Base-by-base conservation (phyloP, 2,113 vertebrate species). In the Hemicordylus capensis region DNA sequence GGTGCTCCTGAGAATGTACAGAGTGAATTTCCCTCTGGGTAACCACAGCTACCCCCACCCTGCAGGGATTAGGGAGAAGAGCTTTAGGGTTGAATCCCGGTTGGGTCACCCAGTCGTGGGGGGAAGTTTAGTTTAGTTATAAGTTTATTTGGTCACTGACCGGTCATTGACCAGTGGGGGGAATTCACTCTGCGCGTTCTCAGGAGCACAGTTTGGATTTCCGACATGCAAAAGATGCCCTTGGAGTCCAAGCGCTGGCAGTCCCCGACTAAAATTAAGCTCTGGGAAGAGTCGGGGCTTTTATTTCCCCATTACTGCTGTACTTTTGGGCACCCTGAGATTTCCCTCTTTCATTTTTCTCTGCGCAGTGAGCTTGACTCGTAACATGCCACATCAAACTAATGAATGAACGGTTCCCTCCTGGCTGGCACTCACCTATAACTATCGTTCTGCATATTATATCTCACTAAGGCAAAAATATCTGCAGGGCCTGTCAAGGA, bases 381-480 rank as follows among this genome's bases (percentile, higher is more conserved):
- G 39, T 26, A 76, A 76, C 46, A 42, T 64, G 76, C 77, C 70
- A 4, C 42, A 67, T 22, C 63, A 88, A 77, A 85, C 14, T 26
- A 74, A 85, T 0, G 76, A 54, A 8, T 39, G 26, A 87, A 85
- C 15, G 73, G 70, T 37, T 1, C 20, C 56, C 81, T 73, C 19
- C 46, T 54, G 39, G 76, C 79, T 54, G 58, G n/a, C 34, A 95
- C 96, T 81, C 93, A 99, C 99, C 99, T 98, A 97, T 99, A 99
- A 94, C 98, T 98, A 96, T 98, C 97, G 89, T 97, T 99, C 95
- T 98, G 97, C 87, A 97, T 98, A 93, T 98, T 98, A 83, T 99
- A 99, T 92, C 97, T 97, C 96, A 99, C 98, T 97, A 99, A 98
- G 96, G 98, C 98, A 98, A 99, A 99, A 95, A 99, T 99, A 97